phyloP scores from a whole-genome alignment of 2,797 vertebrate species.

The Rhinatrema bivittatum region DNA sequence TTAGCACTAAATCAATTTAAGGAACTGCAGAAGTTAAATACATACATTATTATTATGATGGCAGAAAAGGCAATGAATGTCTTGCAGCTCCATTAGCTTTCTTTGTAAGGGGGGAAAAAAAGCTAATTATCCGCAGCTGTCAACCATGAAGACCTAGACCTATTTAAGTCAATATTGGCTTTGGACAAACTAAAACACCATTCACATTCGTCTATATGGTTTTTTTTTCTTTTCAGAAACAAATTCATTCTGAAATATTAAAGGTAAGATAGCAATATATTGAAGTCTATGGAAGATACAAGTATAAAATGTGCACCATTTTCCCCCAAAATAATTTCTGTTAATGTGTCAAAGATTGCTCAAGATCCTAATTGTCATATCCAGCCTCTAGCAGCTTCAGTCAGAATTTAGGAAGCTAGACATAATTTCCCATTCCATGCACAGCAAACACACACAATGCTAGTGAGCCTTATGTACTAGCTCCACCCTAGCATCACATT shows the following conservation, averaged over 20 bases:
- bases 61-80: constrained; percentile 34
- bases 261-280: constrained; percentile 7
- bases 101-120: constrained; percentile 47
- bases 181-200: constrained; percentile 39
- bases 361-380: not conserved
- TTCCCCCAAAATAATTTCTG: not conserved
- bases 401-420: constrained; percentile 8
- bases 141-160: constrained; percentile 34
- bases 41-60: constrained; percentile 35
- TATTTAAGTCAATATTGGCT: constrained; percentile 34
- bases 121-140: constrained; percentile 40
- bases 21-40: constrained; percentile 41
- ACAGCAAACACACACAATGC: too few species aligned
- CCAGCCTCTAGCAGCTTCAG: constrained; percentile 3
- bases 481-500: too few species aligned
- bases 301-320: constrained; percentile 1
- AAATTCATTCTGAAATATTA: constrained; percentile 15
- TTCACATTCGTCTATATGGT: constrained; percentile 15
- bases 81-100: constrained; percentile 33
- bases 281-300: constrained; percentile 6
- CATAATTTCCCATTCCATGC: not conserved
- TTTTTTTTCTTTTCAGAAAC: not conserved
- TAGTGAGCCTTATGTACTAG: too few species aligned
- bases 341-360: constrained; percentile 9
- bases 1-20: constrained; percentile 39